These are phyloP conservation scores for Amyelois transitella DNA, from an alignment of 1,140 invertebrate species.

Conservation along the genomic window DNA sequence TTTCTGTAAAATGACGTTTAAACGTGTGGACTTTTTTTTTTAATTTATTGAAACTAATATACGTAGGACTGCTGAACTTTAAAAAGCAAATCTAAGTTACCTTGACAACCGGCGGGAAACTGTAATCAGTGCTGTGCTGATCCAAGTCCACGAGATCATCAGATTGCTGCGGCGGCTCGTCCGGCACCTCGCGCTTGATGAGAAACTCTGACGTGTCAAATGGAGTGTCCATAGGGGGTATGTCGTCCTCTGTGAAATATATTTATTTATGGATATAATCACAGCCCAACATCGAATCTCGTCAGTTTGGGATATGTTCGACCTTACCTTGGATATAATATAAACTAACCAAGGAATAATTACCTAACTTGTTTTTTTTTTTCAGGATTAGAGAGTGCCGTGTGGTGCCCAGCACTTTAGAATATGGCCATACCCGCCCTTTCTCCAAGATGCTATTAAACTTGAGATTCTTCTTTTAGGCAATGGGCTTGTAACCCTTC, in stretches of 20 bases:
- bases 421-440: too few species aligned
- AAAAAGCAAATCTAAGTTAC: constrained; percentile 14
- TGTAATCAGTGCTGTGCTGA: constrained; percentile 35
- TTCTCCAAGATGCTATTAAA: too few species aligned
- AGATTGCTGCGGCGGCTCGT: constrained; percentile 41
- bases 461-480: too few species aligned
- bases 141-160: constrained; percentile 51
- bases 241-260: constrained; percentile 75
- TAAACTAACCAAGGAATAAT: too few species aligned
- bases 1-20: too few species aligned
- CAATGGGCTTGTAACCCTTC: too few species aligned
- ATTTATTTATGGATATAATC: neutral
- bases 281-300: neutral
- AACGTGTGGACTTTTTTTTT: too few species aligned
- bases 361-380: too few species aligned
- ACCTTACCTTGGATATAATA: too few species aligned
- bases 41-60: neutral
- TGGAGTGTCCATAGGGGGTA: constrained; percentile 84
- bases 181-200: constrained; percentile 67
- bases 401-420: too few species aligned
- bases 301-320: neutral
- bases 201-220: constrained; percentile 92
- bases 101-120: constrained; percentile 52
- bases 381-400: too few species aligned
- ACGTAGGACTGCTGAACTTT: neutral